Evolutionary conservation across 2,888 invertebrate species (phyloP).

Genomic region (Muscina levida): DNA sequence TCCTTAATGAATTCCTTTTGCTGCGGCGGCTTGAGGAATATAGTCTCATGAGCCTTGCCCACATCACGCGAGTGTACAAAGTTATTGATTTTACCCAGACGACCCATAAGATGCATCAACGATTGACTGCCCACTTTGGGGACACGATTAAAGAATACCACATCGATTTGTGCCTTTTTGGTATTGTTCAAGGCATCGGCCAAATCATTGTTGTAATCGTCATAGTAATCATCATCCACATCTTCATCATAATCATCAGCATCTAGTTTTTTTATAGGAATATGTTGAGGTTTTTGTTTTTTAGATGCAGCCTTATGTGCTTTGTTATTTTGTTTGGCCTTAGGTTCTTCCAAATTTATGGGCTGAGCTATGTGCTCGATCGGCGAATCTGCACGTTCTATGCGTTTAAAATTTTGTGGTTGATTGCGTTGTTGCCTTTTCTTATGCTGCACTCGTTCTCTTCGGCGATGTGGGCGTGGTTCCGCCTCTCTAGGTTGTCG

Average conservation of each 20-base stretch:
- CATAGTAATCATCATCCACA: slow-evolving; percentile 18
- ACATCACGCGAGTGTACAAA: slow-evolving; percentile 84
- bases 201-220: slow-evolving; percentile 56
- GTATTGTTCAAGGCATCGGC: slow-evolving; percentile 75
- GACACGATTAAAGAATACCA: slow-evolving; percentile 93
- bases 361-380: too few species aligned
- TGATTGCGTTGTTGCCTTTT: background rate
- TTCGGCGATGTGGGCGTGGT: background rate
- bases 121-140: slow-evolving; percentile 95
- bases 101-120: slow-evolving; percentile 89
- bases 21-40: slow-evolving; percentile 87
- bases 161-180: slow-evolving; percentile 81
- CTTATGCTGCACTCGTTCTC: background rate
- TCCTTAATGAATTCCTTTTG: slow-evolving; percentile 87
- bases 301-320: background rate
- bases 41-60: slow-evolving; percentile 91
- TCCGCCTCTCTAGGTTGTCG: slow-evolving; percentile 6
- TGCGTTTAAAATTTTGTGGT: background rate
- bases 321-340: background rate
- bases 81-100: slow-evolving; percentile 81
- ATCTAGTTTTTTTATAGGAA: background rate
- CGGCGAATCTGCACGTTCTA: too few species aligned
- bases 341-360: too few species aligned
- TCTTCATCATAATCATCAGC: background rate
- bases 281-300: slow-evolving; percentile 18